Conservation (phyloP, 1,140 invertebrate species). For the Achatina immaculata region DNA sequence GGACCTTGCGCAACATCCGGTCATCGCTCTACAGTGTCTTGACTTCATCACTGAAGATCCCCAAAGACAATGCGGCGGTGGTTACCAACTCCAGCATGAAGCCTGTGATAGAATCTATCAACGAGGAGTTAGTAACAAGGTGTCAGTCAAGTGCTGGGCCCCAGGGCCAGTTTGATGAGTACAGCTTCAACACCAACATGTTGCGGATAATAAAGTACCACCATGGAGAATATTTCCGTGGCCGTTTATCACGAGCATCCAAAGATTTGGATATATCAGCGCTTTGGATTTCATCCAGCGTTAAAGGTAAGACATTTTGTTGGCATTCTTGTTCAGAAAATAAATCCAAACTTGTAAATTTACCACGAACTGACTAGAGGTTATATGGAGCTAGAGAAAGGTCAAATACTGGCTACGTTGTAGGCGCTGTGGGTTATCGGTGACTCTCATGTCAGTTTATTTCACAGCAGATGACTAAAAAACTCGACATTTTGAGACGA, state of each 20-base stretch:
- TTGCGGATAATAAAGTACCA: constrained; percentile 31
- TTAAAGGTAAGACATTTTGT: constrained; percentile 26
- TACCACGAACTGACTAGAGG: no score
- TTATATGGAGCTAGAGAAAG: no score
- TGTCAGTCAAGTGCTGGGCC: constrained; percentile 25
- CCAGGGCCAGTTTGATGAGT: constrained; percentile 35
- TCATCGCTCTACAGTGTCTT: constrained; percentile 36
- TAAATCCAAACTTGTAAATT: no score
- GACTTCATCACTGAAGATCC: constrained; percentile 27
- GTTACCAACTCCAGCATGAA: constrained; percentile 44
- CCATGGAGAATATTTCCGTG: constrained; percentile 28
- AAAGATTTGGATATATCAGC: constrained; percentile 27
- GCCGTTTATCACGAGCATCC: background rate
- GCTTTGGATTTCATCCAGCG: constrained; percentile 32
- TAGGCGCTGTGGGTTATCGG: no score
- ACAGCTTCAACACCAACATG: constrained; percentile 42
- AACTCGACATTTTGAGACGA: no score
- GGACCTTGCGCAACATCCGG: constrained; percentile 31
- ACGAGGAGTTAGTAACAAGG: background rate
- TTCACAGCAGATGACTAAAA: no score
- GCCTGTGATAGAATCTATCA: constrained; percentile 30
- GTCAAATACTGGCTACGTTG: no score
- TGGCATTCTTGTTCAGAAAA: constrained; percentile 23
- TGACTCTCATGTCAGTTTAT: no score
- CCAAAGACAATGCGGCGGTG: constrained; percentile 33